These are phyloP conservation scores for Colaptes auratus DNA, from an alignment of 2,113 vertebrate species.

Conservation along the genomic window DNA sequence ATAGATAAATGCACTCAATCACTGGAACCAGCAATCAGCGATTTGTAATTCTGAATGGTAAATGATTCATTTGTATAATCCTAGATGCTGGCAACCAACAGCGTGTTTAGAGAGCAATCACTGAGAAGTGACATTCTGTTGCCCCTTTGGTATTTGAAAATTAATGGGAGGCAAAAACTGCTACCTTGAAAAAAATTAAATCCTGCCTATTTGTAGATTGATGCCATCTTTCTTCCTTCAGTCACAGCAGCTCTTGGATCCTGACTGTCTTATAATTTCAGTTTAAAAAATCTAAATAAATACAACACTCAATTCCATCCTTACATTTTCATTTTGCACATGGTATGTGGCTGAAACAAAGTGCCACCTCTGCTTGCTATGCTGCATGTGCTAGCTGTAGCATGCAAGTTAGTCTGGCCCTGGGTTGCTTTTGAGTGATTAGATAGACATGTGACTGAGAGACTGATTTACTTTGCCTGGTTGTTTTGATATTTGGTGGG, in stretches of 20 bases:
- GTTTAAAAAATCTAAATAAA: fast-evolving
- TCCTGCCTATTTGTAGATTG: not conserved
- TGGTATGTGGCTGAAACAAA: not conserved
- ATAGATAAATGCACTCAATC: not conserved
- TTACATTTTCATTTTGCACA: fast-evolving
- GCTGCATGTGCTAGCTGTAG: fast-evolving
- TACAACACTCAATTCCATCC: fast-evolving
- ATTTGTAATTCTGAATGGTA: not conserved
- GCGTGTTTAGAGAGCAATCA: not conserved
- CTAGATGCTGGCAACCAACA: not conserved
- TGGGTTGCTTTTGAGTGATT: not conserved
- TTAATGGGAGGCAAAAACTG: not conserved
- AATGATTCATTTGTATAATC: not conserved
- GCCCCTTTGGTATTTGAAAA: not conserved
- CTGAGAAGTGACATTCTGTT: not conserved
- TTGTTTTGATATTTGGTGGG: not conserved
- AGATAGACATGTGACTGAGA: not conserved
- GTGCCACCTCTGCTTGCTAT: not conserved
- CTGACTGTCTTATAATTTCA: not conserved
- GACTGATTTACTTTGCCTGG: not conserved
- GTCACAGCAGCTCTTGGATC: not conserved
- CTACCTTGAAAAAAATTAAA: not conserved
- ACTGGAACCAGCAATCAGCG: not conserved
- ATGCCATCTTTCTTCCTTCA: not conserved
- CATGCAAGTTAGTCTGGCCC: fast-evolving